Evolutionary conservation across 37 sponge, comb jelly and placozoan genomes (phyloP), one percentile per base, ranked within the genome.

Genomic region (Petrosia ficiformis): DNA sequence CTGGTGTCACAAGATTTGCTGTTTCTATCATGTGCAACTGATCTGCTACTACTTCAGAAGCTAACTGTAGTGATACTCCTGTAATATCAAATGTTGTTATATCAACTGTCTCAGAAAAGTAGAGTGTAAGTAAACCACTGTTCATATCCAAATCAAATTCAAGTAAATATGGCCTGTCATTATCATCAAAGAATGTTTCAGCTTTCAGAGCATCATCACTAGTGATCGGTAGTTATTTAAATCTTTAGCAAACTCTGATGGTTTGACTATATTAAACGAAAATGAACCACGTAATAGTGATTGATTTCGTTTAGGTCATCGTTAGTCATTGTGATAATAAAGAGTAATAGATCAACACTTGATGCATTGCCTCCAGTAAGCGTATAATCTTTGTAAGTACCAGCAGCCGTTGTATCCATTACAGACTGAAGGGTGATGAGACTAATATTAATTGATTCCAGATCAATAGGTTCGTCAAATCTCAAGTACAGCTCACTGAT

Each of bases 381-480:
- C 0, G 71, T 86, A 57, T 88, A 44, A 4, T 72, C 40, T 63
- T 89, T 74, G 0, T 73, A 82, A 59, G 43, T 57, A 35, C 40
- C 32, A 22, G 44, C 28, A 0, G 67, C 67, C 3, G 32, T 44
- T 2, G 8, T 42, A n/a, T 61, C n/a, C 28, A 6, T 8, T 65
- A 29, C 32, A 21, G 87, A 37, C 57, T 79, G 90, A 24, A 95
- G 67, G 4, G 87, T 87, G 42, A 95, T 30, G 28, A 65, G 34
- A 22, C 87, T 86, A 3, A 81, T 30, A 67, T 89, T 79, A n/a
- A 95, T 44, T 5, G 87, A 86, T 31, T 48, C 64, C 40, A 67
- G 82, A 67, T 95, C 82, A 29, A 95, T 43, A 3, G 96, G 96
- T 65, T 95, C 96, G 63, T 95, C 84, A 77, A 95, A 95, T 25